These are phyloP conservation scores for Drosophila bifasciata DNA, from an alignment of 1,140 invertebrate species.

Conservation along the genomic window DNA sequence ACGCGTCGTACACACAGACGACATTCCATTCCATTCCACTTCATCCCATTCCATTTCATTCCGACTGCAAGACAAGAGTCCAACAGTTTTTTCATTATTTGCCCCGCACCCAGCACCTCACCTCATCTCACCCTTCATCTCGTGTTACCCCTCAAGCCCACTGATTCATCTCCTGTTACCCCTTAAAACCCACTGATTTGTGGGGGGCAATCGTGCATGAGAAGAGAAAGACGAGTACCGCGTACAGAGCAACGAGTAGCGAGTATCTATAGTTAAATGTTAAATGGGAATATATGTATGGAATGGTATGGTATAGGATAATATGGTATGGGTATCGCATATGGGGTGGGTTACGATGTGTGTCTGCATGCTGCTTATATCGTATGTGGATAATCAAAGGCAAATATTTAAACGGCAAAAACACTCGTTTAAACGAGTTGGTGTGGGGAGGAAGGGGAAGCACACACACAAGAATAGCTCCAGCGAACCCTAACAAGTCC, in stretches of 20 bases:
- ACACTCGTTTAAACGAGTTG: constrained; percentile 25
- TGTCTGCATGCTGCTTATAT: constrained; percentile 53
- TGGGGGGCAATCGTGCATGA: constrained; percentile 38
- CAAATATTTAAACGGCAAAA: constrained; percentile 80
- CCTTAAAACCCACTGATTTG: constrained; percentile 5
- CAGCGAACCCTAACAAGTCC: too few species aligned
- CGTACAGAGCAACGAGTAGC: too few species aligned
- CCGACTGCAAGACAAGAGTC: constrained; percentile 15
- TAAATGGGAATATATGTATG: background rate
- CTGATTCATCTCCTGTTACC: too few species aligned
- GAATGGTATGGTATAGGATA: background rate
- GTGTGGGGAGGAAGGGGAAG: background rate
- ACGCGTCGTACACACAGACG: background rate
- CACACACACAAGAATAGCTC: background rate
- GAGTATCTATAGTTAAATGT: background rate
- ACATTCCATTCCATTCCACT: too few species aligned
- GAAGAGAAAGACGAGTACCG: background rate
- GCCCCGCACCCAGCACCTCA: too few species aligned
- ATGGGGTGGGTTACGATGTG: background rate
- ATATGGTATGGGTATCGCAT: too few species aligned
- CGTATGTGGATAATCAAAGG: constrained; percentile 74
- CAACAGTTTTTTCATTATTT: constrained; percentile 44
- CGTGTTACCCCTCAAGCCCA: too few species aligned
- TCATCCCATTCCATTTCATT: too few species aligned
- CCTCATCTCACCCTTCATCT: background rate